Base-by-base conservation (phyloP, 1,140 invertebrate species). In the Trichoplusia ni region DNA sequence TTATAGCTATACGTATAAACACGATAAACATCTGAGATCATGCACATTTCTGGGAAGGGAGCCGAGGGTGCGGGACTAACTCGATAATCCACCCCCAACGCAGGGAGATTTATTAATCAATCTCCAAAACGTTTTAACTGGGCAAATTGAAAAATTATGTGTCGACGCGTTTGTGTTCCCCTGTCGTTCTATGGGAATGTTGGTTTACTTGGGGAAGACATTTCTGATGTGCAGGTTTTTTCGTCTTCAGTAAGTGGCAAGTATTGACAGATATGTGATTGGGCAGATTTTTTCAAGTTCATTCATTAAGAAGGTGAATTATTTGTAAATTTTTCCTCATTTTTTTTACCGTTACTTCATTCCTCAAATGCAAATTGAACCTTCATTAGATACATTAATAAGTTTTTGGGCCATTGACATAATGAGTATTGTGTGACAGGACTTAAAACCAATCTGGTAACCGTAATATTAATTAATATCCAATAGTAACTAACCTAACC, bases 91-190 rank as follows among this genome's bases (percentile, higher is more conserved):
- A 49, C 65, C 69, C 71, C 64, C 63, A 44, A 21, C 21, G 19
- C 42, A 16, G 62, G 71, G 77, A 87, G 84, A 84, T 85, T 82
- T 84, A 88, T 88, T 85, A 85, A 88, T 86, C 84, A 86, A 88
- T 88, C 85, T 80, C 81, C 72, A 81, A 79, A 84, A 84, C 79
- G 74, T 79, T 82, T 79, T 82, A 84, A 84, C 82, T 81, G 76
- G 77, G 75, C 77, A 81, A 81, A 84, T 84, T 84, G 82, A 82
- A 84, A 84, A 84, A 82, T 84, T 82, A 84, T 84, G 80, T 81
- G 82, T 66, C 76, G 75, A 82, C 76, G 65, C 75, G 77, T 81
- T 68, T 56, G 33, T 21, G 27, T 37, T 54, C 68, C 71, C 68
- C 69, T 51, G 51, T 35, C 40, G 46, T 33, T 47, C 38, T 46